Percentiles rank a stretch among this genome's conserved stretches.
Conservation (phyloP, 2,888 invertebrate species). For the Micropterix aruncella region DNA sequence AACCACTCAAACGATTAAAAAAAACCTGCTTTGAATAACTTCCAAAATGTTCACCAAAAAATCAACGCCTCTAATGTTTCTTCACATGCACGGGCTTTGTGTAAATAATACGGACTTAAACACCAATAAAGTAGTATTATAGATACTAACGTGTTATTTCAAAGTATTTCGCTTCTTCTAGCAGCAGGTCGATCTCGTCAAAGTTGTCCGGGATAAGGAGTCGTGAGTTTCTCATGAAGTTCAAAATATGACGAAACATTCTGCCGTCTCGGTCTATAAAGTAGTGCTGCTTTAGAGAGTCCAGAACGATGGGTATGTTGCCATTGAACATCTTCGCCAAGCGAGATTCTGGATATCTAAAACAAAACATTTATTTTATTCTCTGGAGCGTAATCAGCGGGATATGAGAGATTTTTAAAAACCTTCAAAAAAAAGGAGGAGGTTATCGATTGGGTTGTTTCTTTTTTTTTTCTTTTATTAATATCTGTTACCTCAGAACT, state of each 20-base stretch:
- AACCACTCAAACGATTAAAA: no score
- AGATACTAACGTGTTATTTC: slow-evolving; percentile 77
- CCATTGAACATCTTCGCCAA: slow-evolving; percentile 91
- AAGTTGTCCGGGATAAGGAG: slow-evolving; percentile 81
- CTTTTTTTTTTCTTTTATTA: no score
- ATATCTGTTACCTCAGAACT: no score
- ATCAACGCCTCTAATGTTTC: no score
- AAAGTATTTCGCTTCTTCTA: slow-evolving; percentile 86
- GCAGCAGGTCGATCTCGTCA: slow-evolving; percentile 68
- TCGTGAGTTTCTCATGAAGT: slow-evolving; percentile 86
- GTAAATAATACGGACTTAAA: no score
- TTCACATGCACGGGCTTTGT: no score
- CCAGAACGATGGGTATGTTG: slow-evolving; percentile 87
- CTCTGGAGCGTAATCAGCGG: not conserved
- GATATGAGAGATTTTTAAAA: not conserved
- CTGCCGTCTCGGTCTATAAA: slow-evolving; percentile 97
- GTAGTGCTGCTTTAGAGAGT: slow-evolving; percentile 94
- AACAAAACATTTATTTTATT: slow-evolving; percentile 15
- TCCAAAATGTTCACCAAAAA: no score
- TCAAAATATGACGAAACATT: slow-evolving; percentile 94
- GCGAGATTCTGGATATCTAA: slow-evolving; percentile 86
- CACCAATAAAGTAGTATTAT: no score
- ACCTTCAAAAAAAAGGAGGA: no score
- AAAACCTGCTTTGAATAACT: no score
- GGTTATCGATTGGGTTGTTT: not conserved